phyloP scores from a whole-genome alignment of 2,797 vertebrate species.

The Dendrocincla tyrannina region DNA sequence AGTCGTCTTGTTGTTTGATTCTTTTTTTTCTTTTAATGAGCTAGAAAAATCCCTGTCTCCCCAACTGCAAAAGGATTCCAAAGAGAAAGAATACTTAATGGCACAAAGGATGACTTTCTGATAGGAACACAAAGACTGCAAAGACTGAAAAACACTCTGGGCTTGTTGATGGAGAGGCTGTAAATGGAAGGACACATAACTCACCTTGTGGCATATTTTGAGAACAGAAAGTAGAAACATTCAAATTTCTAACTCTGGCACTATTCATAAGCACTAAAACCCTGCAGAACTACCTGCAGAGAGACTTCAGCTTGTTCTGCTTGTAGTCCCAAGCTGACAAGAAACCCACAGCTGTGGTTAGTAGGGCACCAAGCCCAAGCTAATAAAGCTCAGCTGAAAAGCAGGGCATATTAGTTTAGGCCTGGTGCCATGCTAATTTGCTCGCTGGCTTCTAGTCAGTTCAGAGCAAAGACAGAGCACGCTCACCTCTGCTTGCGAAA shows the following conservation, averaged over 20 bases:
- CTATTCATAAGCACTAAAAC: neutral
- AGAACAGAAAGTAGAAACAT: neutral
- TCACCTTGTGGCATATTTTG: neutral
- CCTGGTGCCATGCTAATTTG: neutral
- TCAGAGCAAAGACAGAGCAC: neutral
- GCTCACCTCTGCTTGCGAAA: neutral
- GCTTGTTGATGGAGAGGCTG: neutral
- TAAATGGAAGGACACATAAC: neutral
- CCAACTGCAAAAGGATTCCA: neutral
- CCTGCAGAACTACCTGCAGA: neutral
- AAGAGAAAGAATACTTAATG: neutral
- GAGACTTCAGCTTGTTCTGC: slow-evolving; percentile 5
- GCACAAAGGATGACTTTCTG: neutral
- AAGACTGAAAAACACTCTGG: neutral
- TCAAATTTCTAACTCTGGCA: neutral
- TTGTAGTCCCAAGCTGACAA: neutral
- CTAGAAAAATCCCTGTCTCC: neutral
- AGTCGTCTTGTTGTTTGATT: neutral
- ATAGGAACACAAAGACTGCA: neutral
- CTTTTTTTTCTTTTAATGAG: neutral
- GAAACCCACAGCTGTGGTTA: slow-evolving; percentile 40
- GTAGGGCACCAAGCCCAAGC: slow-evolving; percentile 47
- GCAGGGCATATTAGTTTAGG: slow-evolving; percentile 15
- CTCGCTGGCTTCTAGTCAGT: neutral
- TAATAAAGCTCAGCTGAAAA: slow-evolving; percentile 50